Base-by-base conservation (phyloP, 2,113 vertebrate species). In the Notiomystis cincta region DNA sequence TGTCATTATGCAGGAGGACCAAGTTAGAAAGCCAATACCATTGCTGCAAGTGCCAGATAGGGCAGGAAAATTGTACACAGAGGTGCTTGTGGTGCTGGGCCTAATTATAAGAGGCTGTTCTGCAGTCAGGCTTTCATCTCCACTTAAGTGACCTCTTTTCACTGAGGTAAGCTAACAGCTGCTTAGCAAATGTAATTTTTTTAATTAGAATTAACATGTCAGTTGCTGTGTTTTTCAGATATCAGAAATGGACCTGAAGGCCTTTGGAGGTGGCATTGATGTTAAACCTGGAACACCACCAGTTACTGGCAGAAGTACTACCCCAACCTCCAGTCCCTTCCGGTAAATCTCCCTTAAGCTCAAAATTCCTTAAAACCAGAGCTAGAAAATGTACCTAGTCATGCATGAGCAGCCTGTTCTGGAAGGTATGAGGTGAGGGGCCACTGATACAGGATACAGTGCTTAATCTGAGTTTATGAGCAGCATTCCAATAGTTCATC, bases 261-360 rank as follows among this genome's bases (percentile, higher is more conserved):
- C 99, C 50, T 99, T 99, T 92, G 98, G 99, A 93, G 98, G 98
- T 90, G 98, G 98, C 81, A 99, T 99, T 98, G 99, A 99, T 92
- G 98, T 99, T 83, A 99, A 99, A 95, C 99, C 99, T 89, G 99
- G 99, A 91, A 99, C 99, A 12, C 99, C 99, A 38, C 99, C 99
- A 42, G 97, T 99, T 82, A 93, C 98, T 44, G 99, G 98, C 70
- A 98, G 99, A 97, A 99, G 99, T 97, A 99, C 99, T 37, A 99
- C 99, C 30, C 99, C 99, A 90, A 99, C 99, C 35, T 99, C 99
- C 94, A 99, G 99, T 97, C 99, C 98, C n/a, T 99, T 99, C 98
- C 98, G 99, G 99, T 99, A 98, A 96, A 82, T 87, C 53, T 85
- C 38, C 86, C 82, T 88, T 82, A 79, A 67, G 67, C 82, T 94